phyloP scores from a whole-genome alignment of 2,797 vertebrate genomes.

The Sylvia borin region DNA sequence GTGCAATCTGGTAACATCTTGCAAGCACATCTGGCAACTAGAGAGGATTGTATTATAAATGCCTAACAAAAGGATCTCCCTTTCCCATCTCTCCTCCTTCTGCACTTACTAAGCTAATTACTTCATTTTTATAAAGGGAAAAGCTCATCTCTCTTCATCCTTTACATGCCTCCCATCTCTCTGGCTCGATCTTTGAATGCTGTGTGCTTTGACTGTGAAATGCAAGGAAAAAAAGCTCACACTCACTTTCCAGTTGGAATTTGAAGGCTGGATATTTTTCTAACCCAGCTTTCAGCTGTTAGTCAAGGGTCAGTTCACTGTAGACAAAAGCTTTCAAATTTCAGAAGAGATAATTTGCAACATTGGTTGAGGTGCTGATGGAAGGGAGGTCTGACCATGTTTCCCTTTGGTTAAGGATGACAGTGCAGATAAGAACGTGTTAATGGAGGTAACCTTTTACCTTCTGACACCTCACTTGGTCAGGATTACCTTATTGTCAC shows the following conservation, averaged over 20 bases:
- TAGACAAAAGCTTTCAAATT: slow-evolving; percentile 47
- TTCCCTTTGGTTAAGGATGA: not conserved
- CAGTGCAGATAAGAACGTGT: not conserved
- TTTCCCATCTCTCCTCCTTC: not conserved
- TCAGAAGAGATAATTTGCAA: slow-evolving; percentile 1
- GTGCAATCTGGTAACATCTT: slow-evolving; percentile 1
- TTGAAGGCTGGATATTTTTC: not conserved
- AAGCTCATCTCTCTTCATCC: not conserved
- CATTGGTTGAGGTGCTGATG: not conserved
- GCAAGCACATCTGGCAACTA: not conserved
- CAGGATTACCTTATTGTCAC: not conserved
- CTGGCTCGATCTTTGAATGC: not conserved
- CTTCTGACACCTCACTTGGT: not conserved
- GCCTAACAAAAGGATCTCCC: slow-evolving; percentile 17
- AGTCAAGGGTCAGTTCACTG: slow-evolving; percentile 1
- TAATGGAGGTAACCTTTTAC: not conserved
- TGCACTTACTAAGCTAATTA: slow-evolving; percentile 41
- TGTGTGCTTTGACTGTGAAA: slow-evolving; percentile 16
- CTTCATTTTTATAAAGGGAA: slow-evolving; percentile 5
- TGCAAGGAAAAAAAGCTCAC: not conserved
- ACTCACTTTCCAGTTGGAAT: slow-evolving; percentile 11
- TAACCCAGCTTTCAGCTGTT: slow-evolving; percentile 26
- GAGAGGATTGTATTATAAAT: not conserved
- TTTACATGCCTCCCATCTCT: not conserved
- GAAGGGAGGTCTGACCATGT: not conserved